These are phyloP conservation scores for Panthera tigris DNA, from an alignment of 2,113 vertebrate species.

Conservation along the genomic window DNA sequence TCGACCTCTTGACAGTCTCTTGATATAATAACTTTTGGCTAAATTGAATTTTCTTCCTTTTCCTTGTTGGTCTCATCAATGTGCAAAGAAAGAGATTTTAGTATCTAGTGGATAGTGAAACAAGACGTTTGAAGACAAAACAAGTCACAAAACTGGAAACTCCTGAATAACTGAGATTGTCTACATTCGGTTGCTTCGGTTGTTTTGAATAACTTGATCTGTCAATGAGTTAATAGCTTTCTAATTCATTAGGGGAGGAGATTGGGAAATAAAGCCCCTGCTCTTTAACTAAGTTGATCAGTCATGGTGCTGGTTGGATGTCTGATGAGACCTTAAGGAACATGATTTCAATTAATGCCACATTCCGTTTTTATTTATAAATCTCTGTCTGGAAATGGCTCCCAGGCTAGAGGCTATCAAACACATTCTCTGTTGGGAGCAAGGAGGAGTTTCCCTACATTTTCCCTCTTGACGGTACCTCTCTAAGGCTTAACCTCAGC, in stretches of 20 bases:
- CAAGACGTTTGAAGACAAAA: not conserved
- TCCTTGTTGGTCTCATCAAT: not conserved
- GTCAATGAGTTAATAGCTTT: not conserved
- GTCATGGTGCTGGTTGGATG: not conserved
- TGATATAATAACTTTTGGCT: not conserved
- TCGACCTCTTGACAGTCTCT: not conserved
- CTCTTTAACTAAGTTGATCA: not conserved
- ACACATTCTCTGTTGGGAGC: not conserved
- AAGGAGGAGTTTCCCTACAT: constrained; percentile 5
- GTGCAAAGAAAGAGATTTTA: not conserved
- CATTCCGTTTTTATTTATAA: not conserved
- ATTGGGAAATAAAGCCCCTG: not conserved
- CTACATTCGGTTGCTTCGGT: not conserved
- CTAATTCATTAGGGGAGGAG: not conserved
- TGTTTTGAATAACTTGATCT: not conserved
- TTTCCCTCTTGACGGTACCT: not conserved
- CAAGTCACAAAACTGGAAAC: not conserved
- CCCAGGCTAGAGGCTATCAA: not conserved
- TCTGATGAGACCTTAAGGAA: not conserved
- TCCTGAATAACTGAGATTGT: not conserved
- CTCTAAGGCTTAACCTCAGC: not conserved
- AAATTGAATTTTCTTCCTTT: constrained; percentile 7
- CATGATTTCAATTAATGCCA: not conserved
- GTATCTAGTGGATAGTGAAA: not conserved
- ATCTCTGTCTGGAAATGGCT: not conserved